These are phyloP conservation scores for Hemicrepidius hirtus DNA, from an alignment of 2,888 invertebrate species.

Conservation along the genomic window DNA sequence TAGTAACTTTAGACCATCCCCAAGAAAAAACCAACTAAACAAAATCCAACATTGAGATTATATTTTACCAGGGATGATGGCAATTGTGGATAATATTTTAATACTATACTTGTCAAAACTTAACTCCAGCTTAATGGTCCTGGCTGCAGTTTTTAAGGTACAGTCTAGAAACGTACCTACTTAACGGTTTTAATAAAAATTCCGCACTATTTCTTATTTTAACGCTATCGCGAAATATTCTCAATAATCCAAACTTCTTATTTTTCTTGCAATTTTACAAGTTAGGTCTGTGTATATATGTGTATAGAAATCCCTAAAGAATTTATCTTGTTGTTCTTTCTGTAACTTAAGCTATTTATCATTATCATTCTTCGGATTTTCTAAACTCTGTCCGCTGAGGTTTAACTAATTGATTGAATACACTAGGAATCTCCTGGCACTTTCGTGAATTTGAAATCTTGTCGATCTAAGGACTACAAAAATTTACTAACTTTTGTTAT, in stretches of 20 bases:
- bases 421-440: slow-evolving; percentile 57
- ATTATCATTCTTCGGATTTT: slow-evolving; percentile 60
- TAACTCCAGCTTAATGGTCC: no score
- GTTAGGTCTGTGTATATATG: slow-evolving; percentile 7
- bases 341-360: slow-evolving; percentile 57
- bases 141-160: no score
- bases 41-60: no score
- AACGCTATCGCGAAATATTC: not conserved
- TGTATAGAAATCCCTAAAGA: slow-evolving; percentile 34
- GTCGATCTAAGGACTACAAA: slow-evolving; percentile 25
- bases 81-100: no score
- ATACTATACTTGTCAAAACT: no score
- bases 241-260: not conserved
- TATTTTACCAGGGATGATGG: no score
- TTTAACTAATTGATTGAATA: slow-evolving; percentile 61
- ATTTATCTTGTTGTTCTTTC: slow-evolving; percentile 51
- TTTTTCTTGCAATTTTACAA: slow-evolving; percentile 20
- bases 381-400: slow-evolving; percentile 56
- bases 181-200: not conserved
- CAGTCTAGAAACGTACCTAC: no score
- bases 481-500: not conserved
- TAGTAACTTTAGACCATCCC: no score
- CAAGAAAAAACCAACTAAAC: no score
- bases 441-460: slow-evolving; percentile 37
- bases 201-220: not conserved